phyloP scores from a whole-genome alignment of 2,888 invertebrate species.

The Tiphia femorata region DNA sequence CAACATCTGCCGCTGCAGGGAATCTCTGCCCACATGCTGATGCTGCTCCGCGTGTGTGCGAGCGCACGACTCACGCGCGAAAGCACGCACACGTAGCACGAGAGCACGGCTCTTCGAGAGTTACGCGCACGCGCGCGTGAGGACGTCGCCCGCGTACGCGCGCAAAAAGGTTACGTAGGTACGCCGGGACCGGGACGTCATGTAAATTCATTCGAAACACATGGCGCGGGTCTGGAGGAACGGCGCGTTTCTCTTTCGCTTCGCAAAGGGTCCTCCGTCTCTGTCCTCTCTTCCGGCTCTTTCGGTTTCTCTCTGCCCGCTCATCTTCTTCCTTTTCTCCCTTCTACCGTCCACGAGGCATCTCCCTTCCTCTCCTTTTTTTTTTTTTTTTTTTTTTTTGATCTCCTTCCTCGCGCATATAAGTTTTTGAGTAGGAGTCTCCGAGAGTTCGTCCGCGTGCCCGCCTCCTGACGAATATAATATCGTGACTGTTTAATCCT shows the following conservation, averaged over 20 bases:
- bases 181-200: slow-evolving; percentile 42
- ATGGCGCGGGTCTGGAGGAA: slow-evolving; percentile 44
- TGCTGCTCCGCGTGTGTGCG: too few relatives aligned
- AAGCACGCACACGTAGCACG: neutral
- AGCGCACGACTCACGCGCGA: slow-evolving; percentile 23
- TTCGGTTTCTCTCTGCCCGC: neutral
- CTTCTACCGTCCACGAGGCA: neutral
- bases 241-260: slow-evolving; percentile 9
- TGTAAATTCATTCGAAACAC: slow-evolving; percentile 57
- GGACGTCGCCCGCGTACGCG: slow-evolving; percentile 31
- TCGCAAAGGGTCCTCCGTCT: slow-evolving; percentile 13
- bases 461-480: too few relatives aligned
- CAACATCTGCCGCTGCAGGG: slow-evolving; percentile 65
- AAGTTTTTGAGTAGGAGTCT: too few relatives aligned
- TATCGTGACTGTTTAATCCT: too few relatives aligned
- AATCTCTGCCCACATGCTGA: slow-evolving; percentile 62
- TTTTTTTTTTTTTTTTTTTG: too few relatives aligned
- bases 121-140: neutral
- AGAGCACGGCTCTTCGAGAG: neutral
- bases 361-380: neutral
- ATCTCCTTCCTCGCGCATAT: too few relatives aligned
- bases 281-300: too few relatives aligned
- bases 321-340: neutral
- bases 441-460: too few relatives aligned
- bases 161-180: slow-evolving; percentile 47